Base-by-base conservation (phyloP, 2,797 vertebrate genomes). In the Falco biarmicus region DNA sequence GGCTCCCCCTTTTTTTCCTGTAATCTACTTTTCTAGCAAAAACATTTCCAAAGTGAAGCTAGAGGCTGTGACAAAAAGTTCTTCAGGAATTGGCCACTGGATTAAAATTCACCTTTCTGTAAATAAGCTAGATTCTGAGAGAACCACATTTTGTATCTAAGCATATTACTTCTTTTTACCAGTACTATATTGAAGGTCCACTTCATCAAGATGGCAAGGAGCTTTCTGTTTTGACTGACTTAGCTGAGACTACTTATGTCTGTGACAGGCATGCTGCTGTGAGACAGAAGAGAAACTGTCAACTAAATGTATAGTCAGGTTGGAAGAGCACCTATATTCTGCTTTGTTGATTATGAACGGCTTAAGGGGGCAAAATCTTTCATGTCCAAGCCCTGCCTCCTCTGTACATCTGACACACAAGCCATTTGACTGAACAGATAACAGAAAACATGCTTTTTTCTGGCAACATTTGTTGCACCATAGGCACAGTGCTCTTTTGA, bases 101-200 rank as follows among this genome's bases (percentile, higher is more conserved):
- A 96, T 96, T 96, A 94, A 96, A 95, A 93, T 94, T 95, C 76
- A 95, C 94, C 79, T 96, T 83, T 92, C 69, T 65, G 32, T 81
- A 91, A 89, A 87, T 80, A 92, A 91, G 28, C 24, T 54, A 85
- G n/a, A 86, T 86, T 50, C 37, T 89, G 26, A 28, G 53, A 92
- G 50, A 92, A 47, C 31, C 71, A n/a, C 15, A 34, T 59, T 92
- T 81, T 88, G 39, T 59, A 73, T 83, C 45, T 41, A 45, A 73
- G 19, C 45, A 17, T 84, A 31, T 85, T 77, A 21, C 7, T 22
- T 50, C 25, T 63, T 66, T 70, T 45, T 71, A 77, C 45, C 14
- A 43, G 21, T 51, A 34, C 10, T 86, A 88, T 95, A 61, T 54
- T 73, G 66, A 54, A 85, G 16, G 12, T 34, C 57, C 84, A 3